Evolutionary conservation across 2,888 invertebrate genomes (phyloP), one percentile per base, ranked within the genome.

Genomic region (Tillus elongatus): DNA sequence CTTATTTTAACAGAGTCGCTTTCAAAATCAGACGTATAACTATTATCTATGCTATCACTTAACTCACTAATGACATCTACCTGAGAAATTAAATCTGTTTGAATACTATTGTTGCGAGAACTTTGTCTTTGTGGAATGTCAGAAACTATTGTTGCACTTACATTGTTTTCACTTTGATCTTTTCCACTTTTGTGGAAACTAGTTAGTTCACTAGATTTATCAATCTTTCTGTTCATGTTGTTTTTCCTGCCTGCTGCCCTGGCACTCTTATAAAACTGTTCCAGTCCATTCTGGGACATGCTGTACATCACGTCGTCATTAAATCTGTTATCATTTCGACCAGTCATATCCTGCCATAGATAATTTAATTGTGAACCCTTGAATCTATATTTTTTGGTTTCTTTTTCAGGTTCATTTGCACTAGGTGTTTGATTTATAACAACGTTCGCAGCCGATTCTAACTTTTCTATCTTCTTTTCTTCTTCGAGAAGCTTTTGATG

Each of bases 401-500:
- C 24, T 13, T 29, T 38, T n/a, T 37, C 34, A 4, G 29, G 4
- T 39, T 45, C 46, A 15, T 30, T 33, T 12, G 27, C 35, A 34
- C 37, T 51, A 31, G 53, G 53, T 36, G 45, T 49, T 44, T 53
- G 54, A 36, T 53, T 55, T 30, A 62, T 53, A 13, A 63, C 53
- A 11, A 52, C 50, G 33, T 51, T 61, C 10, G 63, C 62, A n/a
- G 63, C 61, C 42, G 56, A 56, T 56, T 73, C 72, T 49, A 73
- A 54, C 49, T 68, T 65, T 33, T 61, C 52, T 19, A 73, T 67
- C 47, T 69, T 67, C 36, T 61, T 62, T 56, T 73, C 73, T 58
- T 73, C 72, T 43, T 68, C 66, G 46, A 71, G 61, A 15, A 73
- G 58, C 36, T 68, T 66, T 44, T 67, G 67, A 57, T 72, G 70